Evolutionary conservation across 2,797 vertebrate species (phyloP).

Genomic region (Lutjanus campechanus): DNA sequence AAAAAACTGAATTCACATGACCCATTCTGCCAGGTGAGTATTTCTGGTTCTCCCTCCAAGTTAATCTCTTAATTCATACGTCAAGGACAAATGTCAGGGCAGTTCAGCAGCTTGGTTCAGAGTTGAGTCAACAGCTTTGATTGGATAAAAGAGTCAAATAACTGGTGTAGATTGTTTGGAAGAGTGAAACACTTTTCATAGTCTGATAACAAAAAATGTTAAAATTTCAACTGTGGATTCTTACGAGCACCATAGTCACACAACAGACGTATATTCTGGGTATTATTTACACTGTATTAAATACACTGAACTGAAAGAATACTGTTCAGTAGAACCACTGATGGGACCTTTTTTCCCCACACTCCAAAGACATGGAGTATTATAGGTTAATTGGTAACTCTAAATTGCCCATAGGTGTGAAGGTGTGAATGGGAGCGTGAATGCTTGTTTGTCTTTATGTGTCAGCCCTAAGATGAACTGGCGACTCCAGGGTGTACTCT

Average conservation of each 20-base stretch:
- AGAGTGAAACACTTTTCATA: not conserved
- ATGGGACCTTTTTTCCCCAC: no score
- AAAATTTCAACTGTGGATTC: not conserved
- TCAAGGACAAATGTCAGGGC: slow-evolving; percentile 63
- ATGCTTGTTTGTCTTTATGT: no score
- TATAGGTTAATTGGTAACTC: no score
- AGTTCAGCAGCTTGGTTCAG: slow-evolving; percentile 30
- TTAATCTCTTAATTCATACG: slow-evolving; percentile 65
- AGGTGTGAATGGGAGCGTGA: no score
- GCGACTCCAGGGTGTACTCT: no score
- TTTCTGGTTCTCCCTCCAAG: not conserved
- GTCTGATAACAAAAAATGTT: not conserved
- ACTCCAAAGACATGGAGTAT: no score
- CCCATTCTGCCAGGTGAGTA: not conserved
- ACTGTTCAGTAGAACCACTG: not conserved
- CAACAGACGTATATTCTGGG: not conserved
- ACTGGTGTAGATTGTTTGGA: not conserved
- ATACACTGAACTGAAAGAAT: not conserved
- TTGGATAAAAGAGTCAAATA: slow-evolving; percentile 46
- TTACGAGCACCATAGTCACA: not conserved
- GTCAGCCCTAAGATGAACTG: no score
- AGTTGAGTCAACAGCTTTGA: slow-evolving; percentile 42
- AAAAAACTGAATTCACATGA: not conserved
- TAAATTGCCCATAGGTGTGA: no score
- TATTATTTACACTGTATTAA: not conserved